Evolutionary conservation across 2,113 vertebrate species (phyloP).

Genomic region (Blennius ocellaris): DNA sequence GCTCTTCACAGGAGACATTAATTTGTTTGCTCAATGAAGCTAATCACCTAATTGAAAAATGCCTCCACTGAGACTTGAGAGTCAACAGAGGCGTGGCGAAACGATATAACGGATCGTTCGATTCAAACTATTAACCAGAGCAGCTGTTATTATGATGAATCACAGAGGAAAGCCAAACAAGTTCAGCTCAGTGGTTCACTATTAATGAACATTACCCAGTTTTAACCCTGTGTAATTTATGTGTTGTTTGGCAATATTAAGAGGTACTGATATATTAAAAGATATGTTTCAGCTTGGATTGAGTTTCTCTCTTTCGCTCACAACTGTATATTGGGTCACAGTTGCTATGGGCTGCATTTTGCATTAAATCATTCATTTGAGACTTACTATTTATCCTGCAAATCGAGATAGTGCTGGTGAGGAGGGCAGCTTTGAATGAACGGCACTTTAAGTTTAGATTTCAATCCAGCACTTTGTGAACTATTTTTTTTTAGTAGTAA

Average conservation of each 20-base stretch:
- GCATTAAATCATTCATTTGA: background rate
- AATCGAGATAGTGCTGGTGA: background rate
- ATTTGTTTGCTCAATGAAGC: constrained; percentile 61
- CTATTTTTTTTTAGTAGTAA: too few species aligned
- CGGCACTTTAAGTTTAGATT: background rate
- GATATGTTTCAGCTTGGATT: constrained; percentile 24
- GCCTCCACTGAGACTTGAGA: constrained; percentile 46
- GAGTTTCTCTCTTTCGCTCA: constrained; percentile 20
- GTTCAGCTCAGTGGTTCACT: constrained; percentile 19
- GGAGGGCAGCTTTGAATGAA: background rate
- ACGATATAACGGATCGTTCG: constrained; percentile 57
- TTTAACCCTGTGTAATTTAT: constrained; percentile 60
- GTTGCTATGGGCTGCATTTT: background rate
- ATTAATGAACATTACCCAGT: constrained; percentile 57
- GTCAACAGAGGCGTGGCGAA: constrained; percentile 52
- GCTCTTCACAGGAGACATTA: constrained; percentile 37
- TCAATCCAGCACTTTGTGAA: too few species aligned
- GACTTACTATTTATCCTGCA: background rate
- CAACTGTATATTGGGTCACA: constrained; percentile 3
- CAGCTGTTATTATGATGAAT: constrained; percentile 60
- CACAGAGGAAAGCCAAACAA: constrained; percentile 59
- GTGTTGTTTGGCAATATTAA: constrained; percentile 34
- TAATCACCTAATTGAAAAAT: constrained; percentile 72
- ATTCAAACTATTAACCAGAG: constrained; percentile 59
- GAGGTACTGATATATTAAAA: constrained; percentile 28